Evolutionary conservation across 2,797 vertebrate species (phyloP).

Genomic region (Smutsia temminckii): DNA sequence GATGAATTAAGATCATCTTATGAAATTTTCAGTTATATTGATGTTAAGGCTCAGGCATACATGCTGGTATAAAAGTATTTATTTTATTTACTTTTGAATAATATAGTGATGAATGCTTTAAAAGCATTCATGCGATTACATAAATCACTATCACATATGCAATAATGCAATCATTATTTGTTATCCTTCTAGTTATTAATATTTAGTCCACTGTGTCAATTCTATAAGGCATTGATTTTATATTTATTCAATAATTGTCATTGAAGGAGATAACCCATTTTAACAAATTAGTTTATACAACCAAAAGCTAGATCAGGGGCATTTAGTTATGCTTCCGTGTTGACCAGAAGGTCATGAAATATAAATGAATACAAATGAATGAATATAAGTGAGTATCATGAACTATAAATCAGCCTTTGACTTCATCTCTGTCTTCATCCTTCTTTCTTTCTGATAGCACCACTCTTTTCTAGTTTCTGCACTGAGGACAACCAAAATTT

Average conservation of each 20-base stretch:
- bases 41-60: neutral
- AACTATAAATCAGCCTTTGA: no score
- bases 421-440: no score
- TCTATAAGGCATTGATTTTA: neutral
- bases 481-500: neutral
- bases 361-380: neutral
- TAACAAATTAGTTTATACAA: neutral
- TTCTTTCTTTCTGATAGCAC: neutral
- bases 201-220: neutral
- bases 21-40: neutral
- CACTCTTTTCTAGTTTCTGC: neutral
- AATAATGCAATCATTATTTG: neutral
- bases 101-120: neutral
- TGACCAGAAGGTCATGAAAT: neutral
- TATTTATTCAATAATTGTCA: neutral
- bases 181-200: neutral
- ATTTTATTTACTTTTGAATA: neutral
- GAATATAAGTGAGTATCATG: no score
- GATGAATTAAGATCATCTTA: neutral
- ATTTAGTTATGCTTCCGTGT: neutral
- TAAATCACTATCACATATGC: neutral
- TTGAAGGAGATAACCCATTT: neutral
- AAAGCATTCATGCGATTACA: neutral
- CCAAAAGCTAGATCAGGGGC: accelerated
- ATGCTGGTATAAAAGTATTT: neutral